Base-by-base conservation (phyloP, 1,140 invertebrate genomes). In the Sycobia sp. region DNA sequence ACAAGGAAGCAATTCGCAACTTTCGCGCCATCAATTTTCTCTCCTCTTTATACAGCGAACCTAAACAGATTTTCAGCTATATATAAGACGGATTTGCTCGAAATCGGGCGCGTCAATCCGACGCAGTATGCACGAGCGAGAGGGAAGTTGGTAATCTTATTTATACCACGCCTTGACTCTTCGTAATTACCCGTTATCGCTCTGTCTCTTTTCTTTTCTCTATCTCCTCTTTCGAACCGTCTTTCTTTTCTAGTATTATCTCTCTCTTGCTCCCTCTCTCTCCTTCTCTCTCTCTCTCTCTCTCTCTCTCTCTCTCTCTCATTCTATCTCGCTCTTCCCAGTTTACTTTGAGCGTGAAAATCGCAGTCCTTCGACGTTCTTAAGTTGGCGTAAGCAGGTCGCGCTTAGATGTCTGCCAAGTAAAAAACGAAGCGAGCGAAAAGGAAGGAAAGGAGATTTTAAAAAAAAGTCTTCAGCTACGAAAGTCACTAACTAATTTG, bases 161-260 rank as follows among this genome's bases (percentile, higher is more conserved):
- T 55, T 62, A 62, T 62, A 55, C 11, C 51, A 62, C 20, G 50
- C 27, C 16, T 25, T n/a, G 49, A 23, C 23, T 55, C 58, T 23
- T 61, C 39, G 51, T 62, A 62, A 62, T 55, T 38, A 62, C 41
- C 32, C 38, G 47, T 44, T 61, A 53, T 61, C 58, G n/a, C n/a
- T n/a, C n/a, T n/a, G n/a, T n/a, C n/a, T n/a, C n/a, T n/a, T n/a
- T n/a, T n/a, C n/a, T n/a, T n/a, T n/a, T n/a, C n/a, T n/a, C n/a
- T n/a, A n/a, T n/a, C n/a, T n/a, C 47, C 18, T 20, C 18, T 25
- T 36, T 18, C 18, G 18, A 61, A 22, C 47, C 41, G 59, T 38
- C 59, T 61, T 44, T 61, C 36, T 53, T 27, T 61, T n/a, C n/a
- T n/a, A n/a, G n/a, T 25, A 61, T 44, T 61, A 53, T 61, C 29